A percentile compares a stretch with the other conserved stretches of the same genome.
Evolutionary conservation across 2,113 vertebrate species (phyloP).

Genomic region (Brachyhypopomus gauderio): DNA sequence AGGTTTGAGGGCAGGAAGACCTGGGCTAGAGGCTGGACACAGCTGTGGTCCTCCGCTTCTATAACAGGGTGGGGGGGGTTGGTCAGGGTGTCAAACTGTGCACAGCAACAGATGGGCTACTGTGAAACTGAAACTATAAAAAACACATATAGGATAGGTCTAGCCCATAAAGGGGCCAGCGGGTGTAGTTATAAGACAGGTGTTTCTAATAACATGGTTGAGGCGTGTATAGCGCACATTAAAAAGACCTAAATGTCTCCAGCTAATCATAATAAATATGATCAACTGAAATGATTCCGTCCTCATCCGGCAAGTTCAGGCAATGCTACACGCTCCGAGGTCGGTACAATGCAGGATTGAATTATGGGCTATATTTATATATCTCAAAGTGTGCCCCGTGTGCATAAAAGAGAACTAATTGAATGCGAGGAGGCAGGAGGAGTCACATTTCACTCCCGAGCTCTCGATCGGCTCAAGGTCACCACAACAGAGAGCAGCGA

Average conservation of each 20-base stretch:
- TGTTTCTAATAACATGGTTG: no score
- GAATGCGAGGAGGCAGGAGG: not conserved
- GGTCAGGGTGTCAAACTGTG: not conserved
- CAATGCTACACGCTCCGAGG: not conserved
- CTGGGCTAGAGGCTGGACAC: no score
- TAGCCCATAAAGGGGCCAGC: not conserved
- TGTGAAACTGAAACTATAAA: constrained; percentile 2
- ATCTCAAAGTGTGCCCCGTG: not conserved
- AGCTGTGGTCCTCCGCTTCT: no score
- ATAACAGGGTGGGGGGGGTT: no score
- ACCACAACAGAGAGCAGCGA: not conserved
- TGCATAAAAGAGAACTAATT: constrained; percentile 11
- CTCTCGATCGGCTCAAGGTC: not conserved
- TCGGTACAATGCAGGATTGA: not conserved
- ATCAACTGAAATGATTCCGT: not conserved
- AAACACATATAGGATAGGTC: not conserved
- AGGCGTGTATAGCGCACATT: no score
- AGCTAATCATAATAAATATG: not conserved
- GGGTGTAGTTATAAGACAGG: not conserved
- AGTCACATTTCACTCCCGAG: not conserved
- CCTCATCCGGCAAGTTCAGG: not conserved
- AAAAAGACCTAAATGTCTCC: not conserved
- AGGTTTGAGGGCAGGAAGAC: no score
- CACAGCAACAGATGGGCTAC: not conserved
- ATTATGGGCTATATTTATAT: not conserved